A percentile compares a stretch with the other conserved stretches of the same genome.
Evolutionary conservation across 2,888 invertebrate species (phyloP).

Genomic region (Tetragonisca angustula): DNA sequence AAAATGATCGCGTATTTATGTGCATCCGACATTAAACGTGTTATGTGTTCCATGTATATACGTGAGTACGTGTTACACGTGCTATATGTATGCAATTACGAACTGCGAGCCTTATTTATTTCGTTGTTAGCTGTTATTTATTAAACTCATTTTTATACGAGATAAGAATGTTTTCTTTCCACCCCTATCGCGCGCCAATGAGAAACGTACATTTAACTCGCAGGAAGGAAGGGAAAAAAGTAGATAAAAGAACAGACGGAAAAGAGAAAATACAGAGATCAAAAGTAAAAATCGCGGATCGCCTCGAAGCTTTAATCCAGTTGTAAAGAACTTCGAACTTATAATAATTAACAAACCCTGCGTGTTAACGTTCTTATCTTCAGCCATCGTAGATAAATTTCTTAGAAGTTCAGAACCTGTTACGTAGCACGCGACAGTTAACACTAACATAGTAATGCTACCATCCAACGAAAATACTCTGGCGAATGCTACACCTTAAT

Average conservation of each 20-base stretch:
- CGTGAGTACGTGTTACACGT: slow-evolving; percentile 54
- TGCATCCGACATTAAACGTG: slow-evolving; percentile 42
- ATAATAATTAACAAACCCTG: slow-evolving; percentile 7
- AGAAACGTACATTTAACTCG: neutral
- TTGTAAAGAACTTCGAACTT: neutral
- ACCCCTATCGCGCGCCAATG: neutral
- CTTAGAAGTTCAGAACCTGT: slow-evolving; percentile 46
- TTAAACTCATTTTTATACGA: slow-evolving; percentile 82
- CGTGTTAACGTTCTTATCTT: slow-evolving; percentile 30
- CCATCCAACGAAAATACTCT: neutral
- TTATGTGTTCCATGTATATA: slow-evolving; percentile 71
- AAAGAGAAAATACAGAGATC: neutral
- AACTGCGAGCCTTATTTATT: slow-evolving; percentile 78
- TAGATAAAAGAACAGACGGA: neutral
- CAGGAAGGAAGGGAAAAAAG: neutral
- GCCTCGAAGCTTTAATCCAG: neutral
- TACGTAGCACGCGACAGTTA: slow-evolving; percentile 51
- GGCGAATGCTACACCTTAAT: neutral
- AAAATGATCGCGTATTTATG: slow-evolving; percentile 43
- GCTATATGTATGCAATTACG: slow-evolving; percentile 66
- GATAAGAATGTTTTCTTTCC: slow-evolving; percentile 41
- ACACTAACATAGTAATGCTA: slow-evolving; percentile 23
- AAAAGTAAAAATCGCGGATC: neutral
- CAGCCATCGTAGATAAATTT: slow-evolving; percentile 39
- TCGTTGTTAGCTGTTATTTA: slow-evolving; percentile 80